phyloP scores from a whole-genome alignment of 2,888 invertebrate species.

The Dichetophora obliterata region DNA sequence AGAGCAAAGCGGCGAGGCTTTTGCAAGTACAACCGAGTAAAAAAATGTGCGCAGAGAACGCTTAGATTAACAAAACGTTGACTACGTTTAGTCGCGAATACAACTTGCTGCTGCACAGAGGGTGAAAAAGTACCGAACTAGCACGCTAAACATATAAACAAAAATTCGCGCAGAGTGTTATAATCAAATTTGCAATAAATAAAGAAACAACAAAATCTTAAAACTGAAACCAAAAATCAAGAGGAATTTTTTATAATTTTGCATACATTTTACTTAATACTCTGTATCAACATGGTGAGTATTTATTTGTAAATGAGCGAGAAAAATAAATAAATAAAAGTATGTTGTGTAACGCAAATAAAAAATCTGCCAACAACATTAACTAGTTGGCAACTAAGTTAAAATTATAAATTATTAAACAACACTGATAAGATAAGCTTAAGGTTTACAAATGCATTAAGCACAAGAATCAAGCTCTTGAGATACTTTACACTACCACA shows the following conservation, averaged over 20 bases:
- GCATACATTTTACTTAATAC: slow-evolving; percentile 5
- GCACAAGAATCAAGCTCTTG: no score
- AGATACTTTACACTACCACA: no score
- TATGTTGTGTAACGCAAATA: no score
- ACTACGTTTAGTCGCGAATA: slow-evolving; percentile 3
- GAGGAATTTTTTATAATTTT: background rate
- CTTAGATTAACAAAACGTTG: background rate
- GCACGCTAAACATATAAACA: no score
- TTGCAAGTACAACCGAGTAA: background rate
- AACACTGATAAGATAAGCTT: no score
- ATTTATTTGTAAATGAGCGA: background rate
- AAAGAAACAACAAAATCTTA: background rate
- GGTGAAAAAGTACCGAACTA: background rate
- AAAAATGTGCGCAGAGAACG: background rate
- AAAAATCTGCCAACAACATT: background rate
- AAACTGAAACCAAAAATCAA: background rate
- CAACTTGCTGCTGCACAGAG: background rate
- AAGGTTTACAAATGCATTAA: no score
- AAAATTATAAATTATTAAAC: no score
- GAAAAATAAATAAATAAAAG: background rate
- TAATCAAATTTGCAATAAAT: no score
- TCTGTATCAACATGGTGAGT: slow-evolving; percentile 21
- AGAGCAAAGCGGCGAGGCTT: background rate
- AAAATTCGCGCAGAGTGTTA: no score
- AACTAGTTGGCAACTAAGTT: background rate